These are phyloP conservation scores for Bellardia pandia DNA, from an alignment of 2,888 invertebrate species.

Conservation along the genomic window DNA sequence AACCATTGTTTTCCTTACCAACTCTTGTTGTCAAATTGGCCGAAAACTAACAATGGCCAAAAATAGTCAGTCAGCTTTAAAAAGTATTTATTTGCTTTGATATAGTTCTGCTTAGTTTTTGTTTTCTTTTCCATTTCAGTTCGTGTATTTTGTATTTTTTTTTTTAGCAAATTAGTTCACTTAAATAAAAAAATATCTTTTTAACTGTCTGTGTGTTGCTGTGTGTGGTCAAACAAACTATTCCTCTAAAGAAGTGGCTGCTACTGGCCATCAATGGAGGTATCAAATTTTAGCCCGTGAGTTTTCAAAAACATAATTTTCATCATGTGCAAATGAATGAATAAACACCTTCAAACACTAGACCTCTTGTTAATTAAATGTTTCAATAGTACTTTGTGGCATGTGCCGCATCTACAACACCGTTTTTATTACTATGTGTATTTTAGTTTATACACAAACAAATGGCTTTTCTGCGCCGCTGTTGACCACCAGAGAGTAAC, in stretches of 20 bases:
- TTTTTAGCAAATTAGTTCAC: conserved; percentile 41
- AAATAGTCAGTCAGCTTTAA: conserved; percentile 32
- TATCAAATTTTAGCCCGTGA: conserved; percentile 31
- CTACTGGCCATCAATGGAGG: conserved; percentile 14
- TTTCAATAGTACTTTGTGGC: conserved; percentile 56
- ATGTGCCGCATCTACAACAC: conserved; percentile 47
- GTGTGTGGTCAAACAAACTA: conserved; percentile 2
- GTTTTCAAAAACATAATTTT: conserved; percentile 30
- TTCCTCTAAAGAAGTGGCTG: not conserved
- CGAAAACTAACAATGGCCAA: conserved; percentile 41
- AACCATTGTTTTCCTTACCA: not conserved
- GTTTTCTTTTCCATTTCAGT: not conserved
- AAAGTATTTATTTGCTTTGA: conserved; percentile 45
- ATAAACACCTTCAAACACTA: conserved; percentile 62
- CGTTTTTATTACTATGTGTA: conserved; percentile 1
- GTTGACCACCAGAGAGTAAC: conserved; percentile 53
- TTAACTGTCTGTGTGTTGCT: not conserved
- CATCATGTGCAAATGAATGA: conserved; percentile 35
- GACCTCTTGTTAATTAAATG: conserved; percentile 54
- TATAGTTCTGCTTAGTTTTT: conserved; percentile 14
- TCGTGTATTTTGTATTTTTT: not conserved
- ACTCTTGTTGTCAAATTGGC: conserved; percentile 62
- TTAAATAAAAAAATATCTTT: conserved; percentile 25
- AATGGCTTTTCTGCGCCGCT: conserved; percentile 22
- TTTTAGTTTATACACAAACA: not conserved